These are phyloP conservation scores for Hypotaenidia okinawae DNA, from an alignment of 2,797 vertebrate species.

Conservation along the genomic window DNA sequence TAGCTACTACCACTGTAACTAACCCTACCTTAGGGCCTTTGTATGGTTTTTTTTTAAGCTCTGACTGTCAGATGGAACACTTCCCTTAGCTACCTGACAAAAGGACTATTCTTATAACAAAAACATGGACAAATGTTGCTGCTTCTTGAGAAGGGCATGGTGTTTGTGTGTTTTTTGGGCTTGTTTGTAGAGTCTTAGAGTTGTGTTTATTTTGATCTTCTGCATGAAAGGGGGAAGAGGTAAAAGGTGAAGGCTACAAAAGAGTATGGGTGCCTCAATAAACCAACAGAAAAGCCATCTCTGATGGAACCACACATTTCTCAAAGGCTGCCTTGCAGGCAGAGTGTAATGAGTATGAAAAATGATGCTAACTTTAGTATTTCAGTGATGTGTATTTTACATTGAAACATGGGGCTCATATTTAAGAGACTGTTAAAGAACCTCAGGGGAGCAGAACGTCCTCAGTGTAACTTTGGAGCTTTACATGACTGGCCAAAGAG, in stretches of 20 bases:
- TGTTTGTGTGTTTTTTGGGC: neutral
- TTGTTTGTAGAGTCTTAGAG: neutral
- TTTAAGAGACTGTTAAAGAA: neutral
- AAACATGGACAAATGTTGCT: neutral
- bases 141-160: neutral
- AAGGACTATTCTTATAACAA: neutral
- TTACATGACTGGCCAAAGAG: neutral
- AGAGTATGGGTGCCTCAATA: neutral
- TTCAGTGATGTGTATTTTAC: neutral
- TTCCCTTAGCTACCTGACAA: neutral
- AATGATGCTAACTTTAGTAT: neutral
- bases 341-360: neutral
- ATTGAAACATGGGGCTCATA: neutral
- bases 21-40: neutral
- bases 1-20: neutral
- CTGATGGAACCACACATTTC: neutral
- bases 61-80: neutral
- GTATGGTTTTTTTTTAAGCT: neutral
- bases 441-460: neutral
- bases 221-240: neutral
- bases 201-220: neutral
- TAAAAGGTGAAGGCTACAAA: neutral
- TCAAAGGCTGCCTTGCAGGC: neutral
- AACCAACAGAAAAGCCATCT: neutral
- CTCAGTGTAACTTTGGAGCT: neutral